Evolutionary conservation across 2,113 vertebrate species (phyloP).

Genomic region (Rhinolophus ferrumequinum): DNA sequence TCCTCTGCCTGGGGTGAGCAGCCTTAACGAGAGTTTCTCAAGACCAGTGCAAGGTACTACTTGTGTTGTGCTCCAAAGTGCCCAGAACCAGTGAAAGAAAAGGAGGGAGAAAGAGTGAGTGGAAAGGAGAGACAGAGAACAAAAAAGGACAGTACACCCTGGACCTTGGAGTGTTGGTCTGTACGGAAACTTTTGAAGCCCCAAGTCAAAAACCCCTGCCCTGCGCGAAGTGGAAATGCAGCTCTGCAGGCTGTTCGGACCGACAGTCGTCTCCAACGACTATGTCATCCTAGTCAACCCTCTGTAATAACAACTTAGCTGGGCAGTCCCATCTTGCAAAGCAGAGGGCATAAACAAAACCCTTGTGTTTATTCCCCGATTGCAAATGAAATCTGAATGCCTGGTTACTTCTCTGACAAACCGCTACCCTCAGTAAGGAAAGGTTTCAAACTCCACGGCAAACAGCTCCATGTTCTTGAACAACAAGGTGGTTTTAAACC

Average conservation of each 20-base stretch:
- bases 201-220: not conserved
- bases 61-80: not conserved
- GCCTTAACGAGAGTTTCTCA: not conserved
- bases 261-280: not conserved
- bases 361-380: not conserved
- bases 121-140: not conserved
- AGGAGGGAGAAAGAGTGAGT: not conserved
- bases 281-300: not conserved
- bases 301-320: not conserved
- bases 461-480: not conserved
- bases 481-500: not conserved
- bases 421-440: not conserved
- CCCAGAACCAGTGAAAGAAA: not conserved
- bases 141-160: too few relatives aligned
- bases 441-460: not conserved
- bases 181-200: not conserved
- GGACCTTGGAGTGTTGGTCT: not conserved
- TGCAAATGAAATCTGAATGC: not conserved
- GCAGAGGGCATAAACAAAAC: not conserved
- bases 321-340: not conserved
- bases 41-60: not conserved
- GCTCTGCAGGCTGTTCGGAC: not conserved
- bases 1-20: not conserved
- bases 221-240: not conserved
- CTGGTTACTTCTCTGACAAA: not conserved